Evolutionary conservation across 2,113 vertebrate species (phyloP).

Genomic region (Eulemur macaco): DNA sequence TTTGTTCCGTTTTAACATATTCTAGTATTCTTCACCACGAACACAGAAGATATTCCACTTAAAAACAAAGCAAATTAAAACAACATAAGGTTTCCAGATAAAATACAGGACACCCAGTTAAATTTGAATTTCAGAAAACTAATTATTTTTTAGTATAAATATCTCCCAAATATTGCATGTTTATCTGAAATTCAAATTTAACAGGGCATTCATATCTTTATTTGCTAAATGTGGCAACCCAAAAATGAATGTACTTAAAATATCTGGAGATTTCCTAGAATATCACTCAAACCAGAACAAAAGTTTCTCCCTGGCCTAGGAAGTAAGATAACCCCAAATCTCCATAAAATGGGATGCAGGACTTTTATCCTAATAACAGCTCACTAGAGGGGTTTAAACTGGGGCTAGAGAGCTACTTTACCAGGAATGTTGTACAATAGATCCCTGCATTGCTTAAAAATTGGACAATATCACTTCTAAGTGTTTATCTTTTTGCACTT

Average conservation of each 20-base stretch:
- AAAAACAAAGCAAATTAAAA: conserved; percentile 52
- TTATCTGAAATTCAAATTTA: conserved; percentile 70
- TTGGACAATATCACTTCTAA: neutral
- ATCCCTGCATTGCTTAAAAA: neutral
- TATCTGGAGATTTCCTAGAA: conserved; percentile 57
- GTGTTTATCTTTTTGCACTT: neutral
- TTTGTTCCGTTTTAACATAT: neutral
- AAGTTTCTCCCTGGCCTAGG: conserved; percentile 14
- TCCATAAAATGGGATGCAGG: neutral
- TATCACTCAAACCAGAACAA: conserved; percentile 40
- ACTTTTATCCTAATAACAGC: neutral
- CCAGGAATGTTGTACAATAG: neutral
- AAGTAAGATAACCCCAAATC: conserved; percentile 6
- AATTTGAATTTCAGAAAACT: conserved; percentile 55
- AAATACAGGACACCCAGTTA: conserved; percentile 29
- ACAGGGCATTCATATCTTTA: conserved; percentile 38
- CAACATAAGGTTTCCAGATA: neutral
- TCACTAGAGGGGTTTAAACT: neutral
- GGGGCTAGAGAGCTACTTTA: neutral
- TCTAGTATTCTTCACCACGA: neutral
- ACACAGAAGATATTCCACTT: conserved; percentile 20
- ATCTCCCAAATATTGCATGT: conserved; percentile 35
- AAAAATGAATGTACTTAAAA: conserved; percentile 54
- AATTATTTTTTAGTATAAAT: conserved; percentile 25
- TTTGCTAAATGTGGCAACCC: conserved; percentile 58